phyloP scores from a whole-genome alignment of 2,113 vertebrate species.

The Tachycineta bicolor region DNA sequence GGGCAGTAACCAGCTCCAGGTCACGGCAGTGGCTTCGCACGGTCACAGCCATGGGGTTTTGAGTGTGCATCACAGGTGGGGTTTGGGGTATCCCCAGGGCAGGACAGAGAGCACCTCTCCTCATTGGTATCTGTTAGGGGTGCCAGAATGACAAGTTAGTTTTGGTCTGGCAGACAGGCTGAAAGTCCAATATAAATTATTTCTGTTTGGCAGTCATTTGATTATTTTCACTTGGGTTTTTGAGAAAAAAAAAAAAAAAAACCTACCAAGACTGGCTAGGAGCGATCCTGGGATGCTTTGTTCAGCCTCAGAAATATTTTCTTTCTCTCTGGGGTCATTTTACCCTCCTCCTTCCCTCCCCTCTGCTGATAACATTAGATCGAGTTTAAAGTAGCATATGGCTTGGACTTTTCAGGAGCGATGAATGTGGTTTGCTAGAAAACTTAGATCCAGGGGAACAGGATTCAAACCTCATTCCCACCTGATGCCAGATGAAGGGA shows the following conservation, averaged over 20 bases:
- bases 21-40: neutral
- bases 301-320: neutral
- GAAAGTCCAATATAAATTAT: neutral
- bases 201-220: neutral
- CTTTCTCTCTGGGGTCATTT: neutral
- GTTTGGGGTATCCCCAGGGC: neutral
- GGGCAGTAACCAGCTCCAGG: neutral
- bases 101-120: neutral
- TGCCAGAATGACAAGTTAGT: neutral
- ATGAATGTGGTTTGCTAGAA: neutral
- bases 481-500: neutral
- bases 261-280: neutral
- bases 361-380: neutral
- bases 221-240: neutral
- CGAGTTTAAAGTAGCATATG: neutral
- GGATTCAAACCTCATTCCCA: neutral
- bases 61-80: neutral
- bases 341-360: neutral
- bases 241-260: neutral
- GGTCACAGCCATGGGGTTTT: neutral
- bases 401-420: neutral
- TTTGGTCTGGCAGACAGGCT: neutral
- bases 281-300: neutral
- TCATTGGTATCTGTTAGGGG: accelerated
- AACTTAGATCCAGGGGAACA: neutral